These are phyloP conservation scores for Neodiprion virginianus DNA, from an alignment of 1,140 invertebrate species.

Conservation along the genomic window DNA sequence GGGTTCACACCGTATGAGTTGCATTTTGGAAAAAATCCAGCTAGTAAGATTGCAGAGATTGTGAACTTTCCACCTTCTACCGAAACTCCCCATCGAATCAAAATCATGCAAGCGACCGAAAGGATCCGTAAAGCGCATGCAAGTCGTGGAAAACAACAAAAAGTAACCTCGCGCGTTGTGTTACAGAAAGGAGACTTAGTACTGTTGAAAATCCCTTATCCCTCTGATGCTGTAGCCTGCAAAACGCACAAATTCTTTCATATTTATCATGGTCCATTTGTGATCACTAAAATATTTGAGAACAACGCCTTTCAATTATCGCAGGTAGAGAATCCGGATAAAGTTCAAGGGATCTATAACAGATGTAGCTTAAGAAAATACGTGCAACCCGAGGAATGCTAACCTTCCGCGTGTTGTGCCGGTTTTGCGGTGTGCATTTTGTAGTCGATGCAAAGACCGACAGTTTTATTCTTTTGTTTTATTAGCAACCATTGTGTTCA, in stretches of 20 bases:
- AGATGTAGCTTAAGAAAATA: not conserved
- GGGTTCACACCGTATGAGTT: not conserved
- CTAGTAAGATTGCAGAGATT: not conserved
- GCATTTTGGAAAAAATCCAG: not conserved
- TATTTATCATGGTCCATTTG: not conserved
- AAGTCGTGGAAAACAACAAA: not conserved
- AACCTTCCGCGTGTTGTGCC: not conserved
- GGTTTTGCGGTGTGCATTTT: not conserved
- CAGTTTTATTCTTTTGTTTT: not conserved
- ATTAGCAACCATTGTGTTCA: not conserved
- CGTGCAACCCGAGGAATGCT: not conserved
- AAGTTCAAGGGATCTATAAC: not conserved
- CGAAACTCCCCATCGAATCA: not conserved
- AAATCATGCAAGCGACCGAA: not conserved
- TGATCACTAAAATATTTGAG: not conserved
- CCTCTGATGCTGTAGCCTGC: not conserved
- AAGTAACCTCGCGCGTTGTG: not conserved
- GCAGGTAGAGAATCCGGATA: not conserved
- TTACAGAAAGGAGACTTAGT: not conserved
- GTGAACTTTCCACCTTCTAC: not conserved
- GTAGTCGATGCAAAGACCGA: not conserved
- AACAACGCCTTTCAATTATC: slow-evolving; percentile 7
- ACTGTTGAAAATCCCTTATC: not conserved
- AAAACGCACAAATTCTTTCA: not conserved
- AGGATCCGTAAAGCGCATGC: not conserved